Conservation (phyloP, 37 sponge, comb jelly and placozoan species). For the Bolinopsis microptera region DNA sequence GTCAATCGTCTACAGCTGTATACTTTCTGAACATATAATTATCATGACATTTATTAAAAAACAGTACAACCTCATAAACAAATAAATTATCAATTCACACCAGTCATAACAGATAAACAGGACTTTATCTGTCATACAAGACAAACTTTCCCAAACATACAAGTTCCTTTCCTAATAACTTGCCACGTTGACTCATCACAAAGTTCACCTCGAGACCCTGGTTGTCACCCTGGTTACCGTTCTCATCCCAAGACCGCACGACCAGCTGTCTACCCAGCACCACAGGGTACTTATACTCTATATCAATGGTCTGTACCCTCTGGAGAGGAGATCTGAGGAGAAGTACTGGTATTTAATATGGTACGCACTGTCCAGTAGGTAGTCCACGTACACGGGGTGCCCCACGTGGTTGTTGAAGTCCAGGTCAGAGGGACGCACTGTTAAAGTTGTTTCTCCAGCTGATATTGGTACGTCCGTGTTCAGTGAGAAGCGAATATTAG, state of each 20-base stretch:
- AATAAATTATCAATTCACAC: no score
- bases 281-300: slow-evolving; percentile 16
- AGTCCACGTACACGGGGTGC: slow-evolving; percentile 65
- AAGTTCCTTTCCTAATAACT: background rate
- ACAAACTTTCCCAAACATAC: background rate
- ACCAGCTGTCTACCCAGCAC: background rate
- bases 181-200: background rate
- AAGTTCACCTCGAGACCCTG: slow-evolving; percentile 16
- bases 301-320: background rate
- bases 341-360: background rate
- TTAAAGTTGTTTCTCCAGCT: background rate
- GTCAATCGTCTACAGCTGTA: no score
- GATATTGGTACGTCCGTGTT: background rate
- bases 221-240: background rate
- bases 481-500: background rate
- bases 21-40: no score
- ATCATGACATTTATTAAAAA: no score
- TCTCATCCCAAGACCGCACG: background rate
- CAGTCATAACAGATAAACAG: no score
- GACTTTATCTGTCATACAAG: background rate
- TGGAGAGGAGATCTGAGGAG: background rate
- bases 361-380: slow-evolving; percentile 47
- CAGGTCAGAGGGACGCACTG: slow-evolving; percentile 37
- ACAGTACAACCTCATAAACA: no score
- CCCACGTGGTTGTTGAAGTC: slow-evolving; percentile 64